Evolutionary conservation across 1,140 invertebrate genomes (phyloP), one percentile per base, ranked within the genome.

Genomic region (Monochamus saltuarius): DNA sequence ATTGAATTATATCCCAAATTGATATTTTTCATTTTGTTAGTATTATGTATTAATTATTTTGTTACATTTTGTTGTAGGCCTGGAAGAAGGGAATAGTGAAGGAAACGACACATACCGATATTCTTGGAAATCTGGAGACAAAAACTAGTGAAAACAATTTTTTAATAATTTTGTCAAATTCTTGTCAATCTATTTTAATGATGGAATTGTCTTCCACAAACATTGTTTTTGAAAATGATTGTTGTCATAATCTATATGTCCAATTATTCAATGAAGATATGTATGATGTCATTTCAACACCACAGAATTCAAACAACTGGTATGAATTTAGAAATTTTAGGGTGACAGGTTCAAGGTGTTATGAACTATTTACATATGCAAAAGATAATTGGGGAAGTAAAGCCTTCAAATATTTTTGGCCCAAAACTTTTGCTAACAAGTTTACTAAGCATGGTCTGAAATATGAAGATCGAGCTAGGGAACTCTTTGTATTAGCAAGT

Each of bases 371-470:
- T 16, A 29, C 51, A 16, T 42, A 42, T 40, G 13, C 14, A 39
- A 29, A 29, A 19, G 13, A 39, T 39, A 39, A 17, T 7, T 39
- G 35, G 51, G 9, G 7, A 29, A 35, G 8, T 3, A 54, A 54
- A 40, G 11, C 36, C n/a, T 7, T 8, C 8, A 47, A 14, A 17
- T 47, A 47, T 22, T 47, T 47, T 29, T 47, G 46, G 46, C 46
- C 22, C 46, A 47, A 47, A 47, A 8, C 2, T 22, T 47, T 47
- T 22, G 10, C 6, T 29, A 47, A 40, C 16, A 54, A 54, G 39
- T 54, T 17, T 22, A 29, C 29, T 10, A 19, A 10, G 17, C 51
- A 42, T 54, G 51, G 51, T n/a, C 4, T n/a, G 9, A 54, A 54
- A 13, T 39, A 39, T 40, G 38, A 54, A 19, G 19, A 50, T 43